A percentile compares a stretch with the other conserved stretches of the same genome.
Conservation (phyloP, 1,140 invertebrate species). For the Drosophila ohnishii region DNA sequence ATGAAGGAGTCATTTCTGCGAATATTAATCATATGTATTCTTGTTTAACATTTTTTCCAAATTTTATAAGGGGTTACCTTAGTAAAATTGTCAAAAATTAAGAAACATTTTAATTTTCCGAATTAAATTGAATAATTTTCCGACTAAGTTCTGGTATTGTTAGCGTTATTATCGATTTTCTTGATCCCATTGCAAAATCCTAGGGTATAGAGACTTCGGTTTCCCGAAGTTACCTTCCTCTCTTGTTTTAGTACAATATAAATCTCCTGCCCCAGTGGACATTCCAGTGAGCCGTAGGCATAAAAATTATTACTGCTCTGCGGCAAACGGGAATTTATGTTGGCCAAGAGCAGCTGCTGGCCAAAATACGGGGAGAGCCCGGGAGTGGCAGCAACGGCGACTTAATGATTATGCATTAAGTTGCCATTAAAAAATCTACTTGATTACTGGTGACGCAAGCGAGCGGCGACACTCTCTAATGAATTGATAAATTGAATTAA, state of each 20-base stretch:
- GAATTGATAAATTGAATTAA: slow-evolving; percentile 79
- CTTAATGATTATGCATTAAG: slow-evolving; percentile 74
- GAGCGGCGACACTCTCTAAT: slow-evolving; percentile 58
- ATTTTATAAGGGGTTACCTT: too few species aligned
- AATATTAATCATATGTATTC: too few species aligned
- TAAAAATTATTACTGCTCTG: slow-evolving; percentile 67
- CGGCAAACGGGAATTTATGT: slow-evolving; percentile 46
- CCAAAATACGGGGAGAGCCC: background rate
- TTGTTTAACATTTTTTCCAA: too few species aligned
- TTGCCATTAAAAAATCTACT: slow-evolving; percentile 76
- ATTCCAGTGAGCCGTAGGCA: slow-evolving; percentile 11
- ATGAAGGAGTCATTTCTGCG: too few species aligned
- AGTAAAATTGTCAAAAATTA: too few species aligned
- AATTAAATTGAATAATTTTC: too few species aligned
- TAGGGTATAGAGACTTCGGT: background rate
- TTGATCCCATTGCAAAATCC: too few species aligned
- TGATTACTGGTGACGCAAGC: slow-evolving; percentile 67
- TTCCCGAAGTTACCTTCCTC: background rate
- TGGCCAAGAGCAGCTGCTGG: slow-evolving; percentile 30
- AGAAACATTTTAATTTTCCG: too few species aligned
- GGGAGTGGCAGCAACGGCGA: slow-evolving; percentile 28
- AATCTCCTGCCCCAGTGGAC: slow-evolving; percentile 34
- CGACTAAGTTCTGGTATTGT: too few species aligned
- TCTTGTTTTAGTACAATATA: slow-evolving; percentile 2
- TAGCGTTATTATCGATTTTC: too few species aligned